Evolutionary conservation across 2,888 invertebrate genomes (phyloP).

Genomic region (Pomacea canaliculata): DNA sequence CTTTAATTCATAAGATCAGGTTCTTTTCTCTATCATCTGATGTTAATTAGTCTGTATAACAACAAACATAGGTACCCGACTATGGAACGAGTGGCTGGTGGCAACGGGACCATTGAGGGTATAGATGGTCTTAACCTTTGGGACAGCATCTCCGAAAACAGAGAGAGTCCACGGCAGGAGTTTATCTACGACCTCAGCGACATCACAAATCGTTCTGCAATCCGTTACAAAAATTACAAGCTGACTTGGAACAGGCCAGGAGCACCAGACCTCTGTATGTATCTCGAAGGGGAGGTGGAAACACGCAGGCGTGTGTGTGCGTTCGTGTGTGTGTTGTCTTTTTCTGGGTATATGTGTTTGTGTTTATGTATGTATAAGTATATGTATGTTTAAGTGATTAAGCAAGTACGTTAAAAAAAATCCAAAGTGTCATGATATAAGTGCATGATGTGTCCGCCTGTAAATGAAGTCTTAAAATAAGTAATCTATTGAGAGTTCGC

Average conservation of each 20-base stretch:
- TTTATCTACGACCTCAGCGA: slow-evolving; percentile 8
- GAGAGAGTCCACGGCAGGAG: background rate
- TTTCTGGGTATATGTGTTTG: background rate
- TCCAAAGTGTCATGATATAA: too few species aligned
- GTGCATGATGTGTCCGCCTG: too few species aligned
- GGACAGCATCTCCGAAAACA: background rate
- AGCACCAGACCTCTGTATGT: background rate
- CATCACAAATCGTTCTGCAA: background rate
- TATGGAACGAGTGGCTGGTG: background rate
- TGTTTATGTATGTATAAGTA: background rate
- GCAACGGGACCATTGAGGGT: background rate
- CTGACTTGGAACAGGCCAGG: background rate
- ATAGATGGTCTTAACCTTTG: background rate
- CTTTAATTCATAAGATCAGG: too few species aligned
- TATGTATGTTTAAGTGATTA: background rate
- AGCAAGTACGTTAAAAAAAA: too few species aligned
- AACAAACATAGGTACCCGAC: background rate
- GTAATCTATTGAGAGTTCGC: too few species aligned
- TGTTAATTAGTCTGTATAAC: background rate
- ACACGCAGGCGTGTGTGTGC: background rate
- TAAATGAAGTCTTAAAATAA: too few species aligned
- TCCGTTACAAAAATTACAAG: background rate
- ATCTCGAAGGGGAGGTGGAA: background rate
- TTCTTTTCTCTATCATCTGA: background rate
- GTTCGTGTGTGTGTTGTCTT: background rate